Conservation (phyloP, 2,113 vertebrate species). For the Elephas maximus region DNA sequence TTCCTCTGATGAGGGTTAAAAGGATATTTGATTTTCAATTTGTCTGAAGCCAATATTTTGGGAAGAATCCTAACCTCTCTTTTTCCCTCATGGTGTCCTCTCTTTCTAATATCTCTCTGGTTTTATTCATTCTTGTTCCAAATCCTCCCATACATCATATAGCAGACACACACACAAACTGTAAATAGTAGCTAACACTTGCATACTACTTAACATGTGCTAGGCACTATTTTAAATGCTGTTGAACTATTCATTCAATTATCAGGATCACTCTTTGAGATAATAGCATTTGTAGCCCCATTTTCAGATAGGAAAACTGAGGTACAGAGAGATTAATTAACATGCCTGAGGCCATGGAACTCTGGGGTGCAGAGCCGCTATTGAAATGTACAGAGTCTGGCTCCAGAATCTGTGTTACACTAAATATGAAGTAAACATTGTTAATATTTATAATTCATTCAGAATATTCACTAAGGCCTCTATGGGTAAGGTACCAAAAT, state of each 20-base stretch:
- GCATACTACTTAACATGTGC: not conserved
- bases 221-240: conserved; percentile 2
- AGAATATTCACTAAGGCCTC: not conserved
- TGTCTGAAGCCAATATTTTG: not conserved
- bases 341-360: not conserved
- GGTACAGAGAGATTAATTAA: not conserved
- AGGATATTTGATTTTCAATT: not conserved
- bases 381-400: not conserved
- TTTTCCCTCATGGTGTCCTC: not conserved
- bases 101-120: not conserved
- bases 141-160: not conserved
- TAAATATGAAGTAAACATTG: not conserved
- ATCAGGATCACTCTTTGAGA: not conserved
- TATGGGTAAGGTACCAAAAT: not conserved
- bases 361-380: not conserved
- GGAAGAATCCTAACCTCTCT: not conserved
- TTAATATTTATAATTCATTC: not conserved
- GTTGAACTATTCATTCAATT: not conserved
- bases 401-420: not conserved
- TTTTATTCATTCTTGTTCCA: not conserved
- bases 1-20: not conserved
- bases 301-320: conserved; percentile 26
- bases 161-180: not conserved
- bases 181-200: not conserved
- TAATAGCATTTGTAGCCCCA: not conserved